Conservation (phyloP, 1,140 invertebrate genomes). For the Orchesella cincta region DNA sequence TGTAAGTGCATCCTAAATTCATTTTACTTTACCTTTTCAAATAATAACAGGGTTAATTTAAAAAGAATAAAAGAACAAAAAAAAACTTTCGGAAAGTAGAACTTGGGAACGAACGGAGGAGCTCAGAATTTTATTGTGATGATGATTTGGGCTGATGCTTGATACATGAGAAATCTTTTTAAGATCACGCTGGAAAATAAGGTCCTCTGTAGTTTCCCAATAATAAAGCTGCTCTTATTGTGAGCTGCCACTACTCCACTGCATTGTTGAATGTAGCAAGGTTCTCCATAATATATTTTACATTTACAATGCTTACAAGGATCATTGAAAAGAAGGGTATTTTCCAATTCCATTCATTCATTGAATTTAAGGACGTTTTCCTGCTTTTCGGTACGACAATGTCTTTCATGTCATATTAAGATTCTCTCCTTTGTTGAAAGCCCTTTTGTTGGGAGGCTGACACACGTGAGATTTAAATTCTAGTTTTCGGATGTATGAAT, state of each 20-base stretch:
- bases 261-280: no score
- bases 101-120: background rate
- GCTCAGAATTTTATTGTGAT: conserved; percentile 3
- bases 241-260: no score
- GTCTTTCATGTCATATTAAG: background rate
- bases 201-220: no score
- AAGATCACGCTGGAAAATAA: no score
- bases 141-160: background rate
- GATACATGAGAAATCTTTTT: conserved; percentile 2
- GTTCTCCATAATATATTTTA: no score
- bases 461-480: background rate
- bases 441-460: no score
- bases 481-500: no score
- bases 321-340: no score
- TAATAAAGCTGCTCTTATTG: no score
- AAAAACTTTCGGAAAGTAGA: background rate
- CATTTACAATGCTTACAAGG: no score
- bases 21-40: background rate
- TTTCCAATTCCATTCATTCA: background rate
- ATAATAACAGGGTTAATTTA: conserved; percentile 9
- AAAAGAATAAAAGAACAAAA: conserved; percentile 1
- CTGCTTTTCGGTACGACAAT: background rate
- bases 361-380: conserved; percentile 1
- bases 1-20: background rate
- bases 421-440: no score